A percentile compares a stretch with the other conserved stretches of the same genome.
Conservation (phyloP, 2,113 vertebrate species). For the Glaucidium brasilianum region DNA sequence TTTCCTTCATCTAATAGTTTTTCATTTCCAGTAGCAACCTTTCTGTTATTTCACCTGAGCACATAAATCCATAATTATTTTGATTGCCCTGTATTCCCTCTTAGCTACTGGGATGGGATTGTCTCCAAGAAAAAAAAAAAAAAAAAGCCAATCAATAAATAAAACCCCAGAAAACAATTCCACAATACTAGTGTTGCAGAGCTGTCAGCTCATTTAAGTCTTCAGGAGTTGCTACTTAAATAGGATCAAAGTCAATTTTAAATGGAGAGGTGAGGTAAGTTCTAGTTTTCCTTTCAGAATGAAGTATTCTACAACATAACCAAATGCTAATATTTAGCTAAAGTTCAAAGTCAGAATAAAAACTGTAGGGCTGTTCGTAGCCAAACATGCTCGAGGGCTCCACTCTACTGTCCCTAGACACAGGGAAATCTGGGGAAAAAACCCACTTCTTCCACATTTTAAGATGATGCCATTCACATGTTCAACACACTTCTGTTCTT, state of each 20-base stretch:
- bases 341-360: background rate
- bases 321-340: background rate
- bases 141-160: background rate
- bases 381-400: background rate
- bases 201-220: background rate
- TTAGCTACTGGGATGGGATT: background rate
- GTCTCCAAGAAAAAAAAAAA: background rate
- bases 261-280: background rate
- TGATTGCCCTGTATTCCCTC: background rate
- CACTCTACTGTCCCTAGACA: background rate
- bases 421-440: background rate
- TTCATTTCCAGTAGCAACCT: background rate
- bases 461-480: background rate
- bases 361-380: background rate
- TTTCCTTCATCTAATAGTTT: background rate
- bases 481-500: background rate
- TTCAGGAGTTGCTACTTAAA: background rate
- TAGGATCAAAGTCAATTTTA: background rate
- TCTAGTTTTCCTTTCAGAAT: background rate
- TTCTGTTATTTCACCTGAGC: background rate
- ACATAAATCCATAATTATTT: background rate
- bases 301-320: background rate
- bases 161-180: background rate
- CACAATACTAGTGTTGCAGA: background rate
- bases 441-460: background rate